Evolutionary conservation across 2,113 vertebrate species (phyloP).

Genomic region (Heteronetta atricapilla): DNA sequence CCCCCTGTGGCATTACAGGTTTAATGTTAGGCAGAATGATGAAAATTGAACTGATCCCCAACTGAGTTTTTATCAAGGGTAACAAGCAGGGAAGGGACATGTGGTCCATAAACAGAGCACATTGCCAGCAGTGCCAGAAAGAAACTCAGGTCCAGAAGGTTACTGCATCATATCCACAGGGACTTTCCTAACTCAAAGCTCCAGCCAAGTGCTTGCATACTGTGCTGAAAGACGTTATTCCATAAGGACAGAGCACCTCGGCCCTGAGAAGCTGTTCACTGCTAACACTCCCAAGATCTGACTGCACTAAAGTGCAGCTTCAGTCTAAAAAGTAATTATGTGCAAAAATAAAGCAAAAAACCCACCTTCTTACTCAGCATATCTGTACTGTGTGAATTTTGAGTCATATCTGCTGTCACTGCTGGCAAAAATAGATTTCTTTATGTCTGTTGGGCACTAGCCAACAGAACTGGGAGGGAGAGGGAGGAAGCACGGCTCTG

Average conservation of each 20-base stretch:
- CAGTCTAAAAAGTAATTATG: constrained; percentile 30
- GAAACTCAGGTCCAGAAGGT: background rate
- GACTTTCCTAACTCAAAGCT: background rate
- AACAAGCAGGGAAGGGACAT: constrained; percentile 40
- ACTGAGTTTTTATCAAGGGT: constrained; percentile 15
- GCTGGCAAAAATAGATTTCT: constrained; percentile 37
- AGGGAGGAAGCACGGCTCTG: background rate
- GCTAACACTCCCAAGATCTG: background rate
- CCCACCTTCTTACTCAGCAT: constrained; percentile 62
- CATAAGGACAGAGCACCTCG: background rate
- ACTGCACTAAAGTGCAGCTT: background rate
- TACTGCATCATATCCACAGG: background rate
- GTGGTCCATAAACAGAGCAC: constrained; percentile 27
- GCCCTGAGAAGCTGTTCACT: background rate
- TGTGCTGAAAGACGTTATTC: background rate
- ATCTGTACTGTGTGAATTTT: constrained; percentile 56
- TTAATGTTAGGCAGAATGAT: constrained; percentile 42
- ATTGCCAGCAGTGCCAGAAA: background rate
- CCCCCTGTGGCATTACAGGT: background rate
- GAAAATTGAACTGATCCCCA: constrained; percentile 9
- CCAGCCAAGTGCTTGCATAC: background rate
- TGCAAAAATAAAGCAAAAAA: background rate
- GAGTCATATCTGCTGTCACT: constrained; percentile 45
- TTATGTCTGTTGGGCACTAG: constrained; percentile 35
- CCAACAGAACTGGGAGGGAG: constrained; percentile 17